Base-by-base conservation (phyloP, 2,797 vertebrate genomes). In the Leuciscus waleckii region DNA sequence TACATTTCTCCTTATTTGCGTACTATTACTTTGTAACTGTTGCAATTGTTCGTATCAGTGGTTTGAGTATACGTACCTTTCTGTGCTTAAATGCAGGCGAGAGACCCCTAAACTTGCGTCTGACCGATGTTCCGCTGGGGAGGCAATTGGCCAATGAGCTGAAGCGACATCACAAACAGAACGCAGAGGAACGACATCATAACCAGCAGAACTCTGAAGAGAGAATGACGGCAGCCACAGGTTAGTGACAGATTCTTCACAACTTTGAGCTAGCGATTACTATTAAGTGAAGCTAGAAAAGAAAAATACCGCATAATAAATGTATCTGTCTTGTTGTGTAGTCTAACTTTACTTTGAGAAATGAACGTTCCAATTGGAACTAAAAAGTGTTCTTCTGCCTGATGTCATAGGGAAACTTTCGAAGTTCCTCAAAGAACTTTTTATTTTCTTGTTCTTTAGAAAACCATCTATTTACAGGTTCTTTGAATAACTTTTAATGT, bases 91-190 rank as follows among this genome's bases (percentile, higher is more conserved):
- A 43, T 51, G 7, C 91, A 98, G 97, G 95, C 85, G 97, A 98
- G 67, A 96, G 97, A 70, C 97, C 98, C 0, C 92, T 98, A 91
- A 98, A 98, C 92, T 92, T 99, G 83, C 95, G 96, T 1, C 95
- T 97, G 88, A 93, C 97, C 29, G 96, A 98, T 68, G 95, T 96
- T 88, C 95, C 97, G 0, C 29, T 96, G 86, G 96, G 96, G 63
- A 97, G 97, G 84, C 95, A 97, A 90, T 93, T 97, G 76, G 96
- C 97, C 91, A 94, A 94, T 82, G 97, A 98, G 82, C 94, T 98
- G 87, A 97, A 95, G 89, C 96, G 97, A 81, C 96, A 97, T 84
- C 97, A 97, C 90, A 94, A 92, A 91, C 90, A 92, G 88, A 90
- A 54, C 88, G 2, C 80, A 23, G 79, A 85, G 89, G 97, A 95